Percentiles rank a stretch among this genome's conserved stretches.
phyloP scores from a whole-genome alignment of 2,888 invertebrate genomes.

The Athripsodes cinereus region DNA sequence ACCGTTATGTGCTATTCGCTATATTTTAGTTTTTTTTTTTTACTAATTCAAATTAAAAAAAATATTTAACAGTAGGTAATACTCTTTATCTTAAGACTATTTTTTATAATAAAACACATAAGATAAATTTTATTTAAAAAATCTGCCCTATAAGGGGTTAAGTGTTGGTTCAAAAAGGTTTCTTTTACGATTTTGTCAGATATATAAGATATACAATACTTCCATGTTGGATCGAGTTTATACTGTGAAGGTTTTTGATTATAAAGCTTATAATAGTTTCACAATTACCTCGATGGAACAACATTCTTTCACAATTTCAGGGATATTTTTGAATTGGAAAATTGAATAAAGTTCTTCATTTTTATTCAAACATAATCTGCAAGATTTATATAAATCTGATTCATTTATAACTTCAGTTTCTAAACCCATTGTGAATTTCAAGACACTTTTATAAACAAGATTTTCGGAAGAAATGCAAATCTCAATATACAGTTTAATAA shows the following conservation, averaged over 20 bases:
- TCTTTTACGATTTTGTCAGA: no score
- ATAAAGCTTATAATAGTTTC: not conserved
- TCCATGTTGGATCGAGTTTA: no score
- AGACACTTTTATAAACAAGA: no score
- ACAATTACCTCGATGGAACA: constrained; percentile 16
- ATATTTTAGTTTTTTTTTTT: not conserved
- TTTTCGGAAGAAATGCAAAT: no score
- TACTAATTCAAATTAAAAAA: not conserved
- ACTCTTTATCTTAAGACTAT: not conserved
- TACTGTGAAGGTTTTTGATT: no score
- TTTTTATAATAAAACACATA: not conserved
- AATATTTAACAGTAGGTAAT: not conserved
- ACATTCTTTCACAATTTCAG: constrained; percentile 16
- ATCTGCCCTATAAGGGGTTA: not conserved
- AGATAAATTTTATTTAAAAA: not conserved
- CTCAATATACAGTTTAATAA: no score
- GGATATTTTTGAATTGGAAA: constrained; percentile 12
- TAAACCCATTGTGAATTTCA: constrained; percentile 14
- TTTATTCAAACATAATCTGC: constrained; percentile 17
- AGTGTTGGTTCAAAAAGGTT: no score
- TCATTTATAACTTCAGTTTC: not conserved
- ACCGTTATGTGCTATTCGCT: not conserved
- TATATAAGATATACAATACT: no score
- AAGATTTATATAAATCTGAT: constrained; percentile 10
- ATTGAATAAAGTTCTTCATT: constrained; percentile 11